A percentile compares a stretch with the other conserved stretches of the same genome.
These are phyloP conservation scores for Acronicta psi DNA, from an alignment of 2,888 invertebrate genomes.

Conservation along the genomic window DNA sequence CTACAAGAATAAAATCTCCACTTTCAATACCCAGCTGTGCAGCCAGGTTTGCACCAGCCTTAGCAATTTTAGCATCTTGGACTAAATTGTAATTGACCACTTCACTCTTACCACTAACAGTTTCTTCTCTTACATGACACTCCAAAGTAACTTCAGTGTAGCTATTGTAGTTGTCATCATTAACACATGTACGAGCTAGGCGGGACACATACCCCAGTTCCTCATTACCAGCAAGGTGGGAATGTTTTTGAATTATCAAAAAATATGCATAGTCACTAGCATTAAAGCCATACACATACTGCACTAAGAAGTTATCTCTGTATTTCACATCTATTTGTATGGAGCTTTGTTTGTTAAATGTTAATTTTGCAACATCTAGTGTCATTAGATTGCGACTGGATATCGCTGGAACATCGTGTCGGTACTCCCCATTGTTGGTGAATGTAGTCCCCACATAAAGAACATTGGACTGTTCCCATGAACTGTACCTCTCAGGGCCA, in stretches of 20 bases:
- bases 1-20: slow-evolving; percentile 95
- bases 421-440: slow-evolving; percentile 96
- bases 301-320: slow-evolving; percentile 97
- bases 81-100: slow-evolving; percentile 95
- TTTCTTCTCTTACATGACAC: slow-evolving; percentile 92
- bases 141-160: slow-evolving; percentile 98
- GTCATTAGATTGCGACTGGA: slow-evolving; percentile 95
- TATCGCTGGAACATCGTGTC: slow-evolving; percentile 97
- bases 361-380: slow-evolving; percentile 94
- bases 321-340: slow-evolving; percentile 97
- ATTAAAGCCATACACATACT: slow-evolving; percentile 99
- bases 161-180: slow-evolving; percentile 98
- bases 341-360: slow-evolving; percentile 95
- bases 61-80: slow-evolving; percentile 97
- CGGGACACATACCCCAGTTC: slow-evolving; percentile 97
- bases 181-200: slow-evolving; percentile 97
- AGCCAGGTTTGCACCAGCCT: slow-evolving; percentile 95
- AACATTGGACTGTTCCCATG: slow-evolving; percentile 95
- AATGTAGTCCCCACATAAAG: slow-evolving; percentile 98
- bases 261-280: slow-evolving; percentile 98
- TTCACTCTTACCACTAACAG: slow-evolving; percentile 85
- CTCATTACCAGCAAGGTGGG: slow-evolving; percentile 95
- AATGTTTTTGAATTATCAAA: slow-evolving; percentile 97
- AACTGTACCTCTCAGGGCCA: slow-evolving; percentile 95
- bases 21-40: slow-evolving; percentile 94